Conservation (phyloP, 1,140 invertebrate species). For the Brachionus rotundiformis region DNA sequence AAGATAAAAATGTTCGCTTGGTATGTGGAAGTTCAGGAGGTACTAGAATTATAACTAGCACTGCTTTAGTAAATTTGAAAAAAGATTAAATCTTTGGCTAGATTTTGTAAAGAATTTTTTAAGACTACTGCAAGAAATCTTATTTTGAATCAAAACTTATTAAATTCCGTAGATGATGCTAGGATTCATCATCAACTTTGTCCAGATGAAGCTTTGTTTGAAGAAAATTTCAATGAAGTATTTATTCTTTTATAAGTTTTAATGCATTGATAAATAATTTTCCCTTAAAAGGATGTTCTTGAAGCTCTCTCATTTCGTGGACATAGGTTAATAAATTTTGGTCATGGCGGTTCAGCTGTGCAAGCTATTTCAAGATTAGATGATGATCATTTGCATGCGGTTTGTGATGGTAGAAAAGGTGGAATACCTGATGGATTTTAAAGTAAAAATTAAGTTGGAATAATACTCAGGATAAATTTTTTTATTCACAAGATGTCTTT, state of each 20-base stretch:
- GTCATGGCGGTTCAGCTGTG: conserved; percentile 39
- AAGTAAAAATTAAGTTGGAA: neutral
- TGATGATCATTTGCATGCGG: neutral
- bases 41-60: conserved; percentile 80
- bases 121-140: conserved; percentile 69
- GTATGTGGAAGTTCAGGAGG: conserved; percentile 87
- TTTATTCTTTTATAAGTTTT: too few species aligned
- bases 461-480: conserved; percentile 1
- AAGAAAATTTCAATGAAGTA: conserved; percentile 74
- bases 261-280: too few species aligned
- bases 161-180: conserved; percentile 80
- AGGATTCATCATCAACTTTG: conserved; percentile 88
- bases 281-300: neutral
- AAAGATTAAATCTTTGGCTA: neutral
- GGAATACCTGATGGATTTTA: conserved; percentile 44
- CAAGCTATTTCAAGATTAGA: conserved; percentile 28
- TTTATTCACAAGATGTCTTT: too few species aligned
- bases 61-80: conserved; percentile 70
- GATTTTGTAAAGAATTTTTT: conserved; percentile 22
- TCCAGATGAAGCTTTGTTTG: conserved; percentile 79
- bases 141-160: conserved; percentile 83
- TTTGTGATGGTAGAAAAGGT: conserved; percentile 51
- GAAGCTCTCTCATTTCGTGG: neutral
- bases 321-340: conserved; percentile 38
- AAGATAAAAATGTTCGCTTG: conserved; percentile 70